Conservation (phyloP, 1,140 invertebrate species). For the Leptoteleia sp. region DNA sequence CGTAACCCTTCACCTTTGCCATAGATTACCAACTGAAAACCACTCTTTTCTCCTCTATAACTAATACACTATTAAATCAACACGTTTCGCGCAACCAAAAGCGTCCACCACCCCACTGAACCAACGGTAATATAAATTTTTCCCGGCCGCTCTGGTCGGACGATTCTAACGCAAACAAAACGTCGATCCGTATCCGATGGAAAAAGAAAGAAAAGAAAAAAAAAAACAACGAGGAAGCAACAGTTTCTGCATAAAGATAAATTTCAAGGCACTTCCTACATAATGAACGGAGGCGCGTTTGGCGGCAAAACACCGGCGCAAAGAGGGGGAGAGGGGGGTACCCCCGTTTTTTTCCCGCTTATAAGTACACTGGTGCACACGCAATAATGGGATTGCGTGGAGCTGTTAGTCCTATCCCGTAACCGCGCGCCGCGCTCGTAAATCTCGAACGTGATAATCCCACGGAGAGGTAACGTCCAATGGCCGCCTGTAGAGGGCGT, state of each 20-base stretch:
- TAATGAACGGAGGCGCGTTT: conserved; percentile 19
- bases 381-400: conserved; percentile 63
- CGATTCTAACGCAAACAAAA: conserved; percentile 8
- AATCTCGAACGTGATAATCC: conserved; percentile 71
- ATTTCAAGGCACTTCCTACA: conserved; percentile 23
- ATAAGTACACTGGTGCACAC: conserved; percentile 45
- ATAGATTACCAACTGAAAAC: no score
- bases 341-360: conserved; percentile 20
- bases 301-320: conserved; percentile 12
- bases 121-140: no score
- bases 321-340: no score
- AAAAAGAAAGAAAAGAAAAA: no score
- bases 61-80: no score
- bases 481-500: conserved; percentile 8
- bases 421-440: conserved; percentile 51
- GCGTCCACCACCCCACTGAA: no score
- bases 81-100: no score
- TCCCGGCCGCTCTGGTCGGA: no score
- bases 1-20: no score
- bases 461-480: conserved; percentile 49
- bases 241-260: conserved; percentile 11
- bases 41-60: no score
- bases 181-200: no score
- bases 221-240: conserved; percentile 17
- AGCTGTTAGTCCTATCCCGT: conserved; percentile 55